Evolutionary conservation across 2,113 vertebrate genomes (phyloP).

Genomic region (Taxidea taxus): DNA sequence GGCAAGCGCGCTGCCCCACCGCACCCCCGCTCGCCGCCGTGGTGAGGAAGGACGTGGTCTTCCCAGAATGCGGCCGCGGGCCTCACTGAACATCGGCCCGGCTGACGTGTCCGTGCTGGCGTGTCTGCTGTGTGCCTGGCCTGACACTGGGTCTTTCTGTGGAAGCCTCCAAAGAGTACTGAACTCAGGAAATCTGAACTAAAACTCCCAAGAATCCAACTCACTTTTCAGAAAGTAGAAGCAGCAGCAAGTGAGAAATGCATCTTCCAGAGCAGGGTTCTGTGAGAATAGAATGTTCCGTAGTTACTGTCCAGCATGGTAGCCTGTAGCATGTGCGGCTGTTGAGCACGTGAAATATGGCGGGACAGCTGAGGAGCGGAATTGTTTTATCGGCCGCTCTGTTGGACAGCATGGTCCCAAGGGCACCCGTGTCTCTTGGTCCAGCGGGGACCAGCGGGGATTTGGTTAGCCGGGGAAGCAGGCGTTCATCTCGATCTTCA

Average conservation of each 20-base stretch:
- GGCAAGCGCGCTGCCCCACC: neutral
- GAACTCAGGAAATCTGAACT: neutral
- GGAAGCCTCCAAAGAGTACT: neutral
- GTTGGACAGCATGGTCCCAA: neutral
- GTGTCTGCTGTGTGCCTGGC: neutral
- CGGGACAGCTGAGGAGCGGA: neutral
- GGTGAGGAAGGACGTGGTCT: neutral
- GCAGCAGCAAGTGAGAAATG: neutral
- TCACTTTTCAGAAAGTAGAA: neutral
- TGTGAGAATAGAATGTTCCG: neutral
- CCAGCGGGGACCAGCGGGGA: neutral
- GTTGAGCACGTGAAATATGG: neutral
- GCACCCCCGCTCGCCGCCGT: accelerated
- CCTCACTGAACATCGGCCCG: accelerated
- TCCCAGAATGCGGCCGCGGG: accelerated
- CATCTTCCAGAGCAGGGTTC: neutral
- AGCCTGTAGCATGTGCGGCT: neutral
- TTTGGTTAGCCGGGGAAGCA: neutral
- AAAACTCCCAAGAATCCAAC: neutral
- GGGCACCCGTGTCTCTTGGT: neutral
- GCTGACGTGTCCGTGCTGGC: neutral
- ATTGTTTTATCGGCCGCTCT: neutral
- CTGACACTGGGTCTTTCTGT: neutral
- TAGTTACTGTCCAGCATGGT: neutral
- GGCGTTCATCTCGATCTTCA: neutral